Base-by-base conservation (phyloP, 2,113 vertebrate species). In the Daboia siamensis region DNA sequence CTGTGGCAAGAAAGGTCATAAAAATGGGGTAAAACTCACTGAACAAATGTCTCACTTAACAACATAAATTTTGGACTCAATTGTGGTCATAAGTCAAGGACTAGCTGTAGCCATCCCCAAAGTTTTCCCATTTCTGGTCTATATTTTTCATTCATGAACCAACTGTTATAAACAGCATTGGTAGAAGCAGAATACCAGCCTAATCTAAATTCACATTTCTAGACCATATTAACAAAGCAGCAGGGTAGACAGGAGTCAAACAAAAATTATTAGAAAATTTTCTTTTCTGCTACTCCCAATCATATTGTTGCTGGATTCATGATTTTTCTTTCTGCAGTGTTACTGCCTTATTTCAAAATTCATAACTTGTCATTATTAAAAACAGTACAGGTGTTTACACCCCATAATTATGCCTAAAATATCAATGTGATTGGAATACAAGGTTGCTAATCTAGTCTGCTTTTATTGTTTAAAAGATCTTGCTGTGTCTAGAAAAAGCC, bases 81-180 rank as follows among this genome's bases (percentile, higher is more conserved):
- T 48, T 48, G 46, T 48, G 46, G 46, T 48, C 46, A 1, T 48
- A 48, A 5, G 46, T 48, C 46, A 48, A 48, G 46, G 46, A 48
- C 46, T 48, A 48, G 4, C 46, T 5, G 46, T 57, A 33, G n/a
- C 48, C 6, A 54, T 29, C 23, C 44, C 54, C 91, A 91, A 90
- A 15, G 10, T 89, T 23, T 64, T 57, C 0, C 89, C 87, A 61
- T 69, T 90, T 94, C 93, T 61, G 57, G 88, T 87, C 54, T 33
- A 91, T 64, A 44, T 93, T 93, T n/a, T 91, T 87, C 86, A 48
- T 87, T 44, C 24, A 69, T 48, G 59, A 54, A 55, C 23, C 13
- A 44, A 64, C 12, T 52, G 61, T n/a, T 87, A 52, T 61, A 15
- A n/a, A 4, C 26, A 87, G 55, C 1, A 8, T 61, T 46, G 33